Base-by-base conservation (phyloP, 2,113 vertebrate species). In the Dunckerocampus dactyliophorus region DNA sequence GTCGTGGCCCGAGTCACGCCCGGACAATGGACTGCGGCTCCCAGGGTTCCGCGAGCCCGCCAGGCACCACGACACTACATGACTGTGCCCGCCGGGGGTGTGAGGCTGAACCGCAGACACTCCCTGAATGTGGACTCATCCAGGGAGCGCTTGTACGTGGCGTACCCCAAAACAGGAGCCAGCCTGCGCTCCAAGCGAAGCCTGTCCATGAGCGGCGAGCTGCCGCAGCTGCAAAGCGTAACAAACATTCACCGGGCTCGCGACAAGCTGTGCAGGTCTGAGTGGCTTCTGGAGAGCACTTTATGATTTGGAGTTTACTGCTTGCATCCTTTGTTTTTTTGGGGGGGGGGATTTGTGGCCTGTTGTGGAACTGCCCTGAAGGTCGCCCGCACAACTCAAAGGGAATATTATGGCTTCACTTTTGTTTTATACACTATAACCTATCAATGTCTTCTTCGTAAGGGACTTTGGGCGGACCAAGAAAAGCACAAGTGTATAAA, bases 211-310 rank as follows among this genome's bases (percentile, higher is more conserved):
- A 97, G 93, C 50, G 92, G 90, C 7, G 92, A 96, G 83, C 83
- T 95, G 42, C 84, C 90, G 28, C 92, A 81, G 72, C 80, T 92
- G 6, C 86, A 89, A 67, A 46, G 74, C 84, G 75, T 84, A 22
- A 71, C 71, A 69, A 83, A 84, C 72, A 81, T 85, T 72, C 49
- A 74, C 31, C 77, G 90, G 8, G 89, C 88, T 75, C 91, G 90
- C 79, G 90, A 89, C 69, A 88, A 90, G 72, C 88, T 90, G 79
- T 93, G 89, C 72, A 88, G 91, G 85, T 93, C 94, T 63, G 93
- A 97, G 90, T 95, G 92, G 91, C 91, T 96, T 86, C 91, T 95
- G 87, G 93, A 95, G 91, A 98, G 88, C 85, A 89, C 88, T 79
- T 87, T 91, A 85, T 91, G 89, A 90, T 87, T 72, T 50, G 61